Evolutionary conservation across 2,888 invertebrate genomes (phyloP), one percentile per base, ranked within the genome.

Genomic region (Ashinkailepas kermadecensis): DNA sequence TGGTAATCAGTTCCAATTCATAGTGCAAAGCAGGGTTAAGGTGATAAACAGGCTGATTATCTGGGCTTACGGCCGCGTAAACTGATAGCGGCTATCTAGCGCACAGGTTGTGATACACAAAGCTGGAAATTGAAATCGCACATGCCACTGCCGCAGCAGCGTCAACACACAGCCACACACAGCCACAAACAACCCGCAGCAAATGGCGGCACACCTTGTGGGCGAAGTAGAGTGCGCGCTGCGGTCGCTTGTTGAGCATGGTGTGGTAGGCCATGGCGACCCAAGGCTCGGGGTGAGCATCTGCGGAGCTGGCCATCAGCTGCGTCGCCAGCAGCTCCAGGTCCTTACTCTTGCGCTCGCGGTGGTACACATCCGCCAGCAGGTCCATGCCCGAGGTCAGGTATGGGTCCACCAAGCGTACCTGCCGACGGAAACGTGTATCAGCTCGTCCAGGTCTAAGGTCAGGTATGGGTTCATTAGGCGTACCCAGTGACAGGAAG

Each of bases 201-300:
- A 39, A 4, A 39, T 39, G 39, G 4, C 39, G 57, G 12, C 82
- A 82, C 85, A 89, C 90, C 87, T 94, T 93, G 82, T 93, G 92
- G 1, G 92, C 92, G 86, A 94, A 93, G 86, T 92, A 92, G 4
- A 91, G 89, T 0, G 93, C 93, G 85, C 92, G 91, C 39, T 91
- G 91, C 82, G 90, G 90, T 85, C 92, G 92, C 83, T 91, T 91
- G 59, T 89, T 88, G 0, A 91, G 89, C 85, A 91, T 91, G 84
- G 92, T 90, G 81, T 91, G 90, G 87, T 93, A 93, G 2, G 93
- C 94, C 87, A 93, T 89, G 0, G 93, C 92, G 81, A 94, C 91
- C 92, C 94, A 95, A 82, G 93, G 91, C 86, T 93, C 93, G 8
- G 92, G 89, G 4, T 89, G 89, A 81, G 89, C 65, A n/a, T 84